Evolutionary conservation across 1,140 invertebrate species (phyloP).

Genomic region (Nylanderia fulva): DNA sequence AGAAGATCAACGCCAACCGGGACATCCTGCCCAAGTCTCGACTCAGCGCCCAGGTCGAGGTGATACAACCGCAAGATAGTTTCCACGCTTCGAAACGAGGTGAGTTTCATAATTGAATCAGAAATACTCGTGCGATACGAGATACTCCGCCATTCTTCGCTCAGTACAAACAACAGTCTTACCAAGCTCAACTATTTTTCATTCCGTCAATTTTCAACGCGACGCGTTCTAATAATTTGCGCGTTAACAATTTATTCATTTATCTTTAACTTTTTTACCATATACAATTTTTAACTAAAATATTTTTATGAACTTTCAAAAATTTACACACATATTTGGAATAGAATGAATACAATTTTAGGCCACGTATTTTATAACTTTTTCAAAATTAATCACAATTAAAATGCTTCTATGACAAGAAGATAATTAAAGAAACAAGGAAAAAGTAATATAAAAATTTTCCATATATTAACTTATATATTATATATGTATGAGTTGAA

Average conservation of each 20-base stretch:
- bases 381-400: neutral
- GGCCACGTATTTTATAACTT: neutral
- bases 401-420: neutral
- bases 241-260: neutral
- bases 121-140: constrained; percentile 28
- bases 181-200: neutral
- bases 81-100: constrained; percentile 97
- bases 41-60: constrained; percentile 94
- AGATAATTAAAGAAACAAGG: neutral
- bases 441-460: neutral
- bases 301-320: neutral
- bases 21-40: constrained; percentile 93
- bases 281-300: neutral
- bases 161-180: constrained; percentile 5
- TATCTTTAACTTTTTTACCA: neutral
- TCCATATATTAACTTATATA: neutral
- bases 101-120: constrained; percentile 83
- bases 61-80: constrained; percentile 95
- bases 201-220: no score
- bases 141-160: neutral
- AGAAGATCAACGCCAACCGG: constrained; percentile 94
- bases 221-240: neutral
- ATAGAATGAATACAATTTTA: neutral
- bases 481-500: neutral
- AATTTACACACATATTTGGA: neutral